These are phyloP conservation scores for Oscheius sp. DNA, from an alignment of 1,140 invertebrate genomes.

Conservation along the genomic window DNA sequence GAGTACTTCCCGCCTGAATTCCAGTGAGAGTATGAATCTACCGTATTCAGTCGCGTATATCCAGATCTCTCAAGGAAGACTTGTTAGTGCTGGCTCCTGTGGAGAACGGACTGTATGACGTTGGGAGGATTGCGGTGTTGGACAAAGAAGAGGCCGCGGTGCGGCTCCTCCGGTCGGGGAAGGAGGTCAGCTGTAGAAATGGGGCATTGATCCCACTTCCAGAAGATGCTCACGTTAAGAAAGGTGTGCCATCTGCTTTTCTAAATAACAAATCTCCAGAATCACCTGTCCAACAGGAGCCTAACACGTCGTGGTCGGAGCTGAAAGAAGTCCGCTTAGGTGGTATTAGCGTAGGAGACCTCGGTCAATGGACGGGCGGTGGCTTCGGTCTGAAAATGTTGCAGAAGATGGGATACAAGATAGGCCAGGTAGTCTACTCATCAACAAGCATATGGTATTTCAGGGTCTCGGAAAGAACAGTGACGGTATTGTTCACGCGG, in stretches of 20 bases:
- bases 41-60: neutral
- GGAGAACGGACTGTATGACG: slow-evolving; percentile 3
- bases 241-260: neutral
- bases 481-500: slow-evolving; percentile 6
- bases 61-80: neutral
- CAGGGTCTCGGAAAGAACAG: slow-evolving; percentile 10
- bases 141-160: slow-evolving; percentile 9
- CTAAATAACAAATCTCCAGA: neutral
- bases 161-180: neutral
- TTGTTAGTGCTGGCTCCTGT: neutral
- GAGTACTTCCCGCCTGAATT: neutral
- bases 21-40: neutral
- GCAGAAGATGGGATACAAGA: slow-evolving; percentile 17
- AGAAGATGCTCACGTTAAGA: neutral
- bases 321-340: neutral
- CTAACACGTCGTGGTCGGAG: neutral
- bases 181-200: neutral
- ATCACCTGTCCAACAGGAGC: neutral
- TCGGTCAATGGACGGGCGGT: slow-evolving; percentile 1
- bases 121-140: neutral
- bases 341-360: neutral
- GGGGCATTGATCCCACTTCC: neutral
- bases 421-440: neutral
- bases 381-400: slow-evolving; percentile 11
- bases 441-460: neutral